Percentiles rank a stretch among this genome's conserved stretches.
Conservation (phyloP, 2,888 invertebrate species). For the Schizaphis graminum region DNA sequence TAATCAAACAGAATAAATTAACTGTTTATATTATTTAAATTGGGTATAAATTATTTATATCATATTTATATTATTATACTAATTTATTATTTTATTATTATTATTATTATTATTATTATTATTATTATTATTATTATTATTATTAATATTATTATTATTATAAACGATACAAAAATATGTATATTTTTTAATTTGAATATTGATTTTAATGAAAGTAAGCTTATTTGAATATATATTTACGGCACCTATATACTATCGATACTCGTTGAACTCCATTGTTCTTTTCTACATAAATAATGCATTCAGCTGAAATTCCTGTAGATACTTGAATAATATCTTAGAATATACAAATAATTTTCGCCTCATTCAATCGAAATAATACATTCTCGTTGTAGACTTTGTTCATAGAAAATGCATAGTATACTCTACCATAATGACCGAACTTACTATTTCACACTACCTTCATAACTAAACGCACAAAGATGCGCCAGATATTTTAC, state of each 20-base stretch:
- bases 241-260: neutral
- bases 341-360: neutral
- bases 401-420: neutral
- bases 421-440: neutral
- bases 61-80: neutral
- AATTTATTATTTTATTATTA: neutral
- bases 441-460: neutral
- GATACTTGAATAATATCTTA: conserved; percentile 2
- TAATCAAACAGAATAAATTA: neutral
- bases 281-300: conserved; percentile 3
- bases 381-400: neutral
- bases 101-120: too few relatives aligned
- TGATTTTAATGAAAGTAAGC: neutral
- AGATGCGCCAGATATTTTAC: neutral
- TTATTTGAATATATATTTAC: neutral
- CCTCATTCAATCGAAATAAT: neutral
- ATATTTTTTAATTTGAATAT: neutral
- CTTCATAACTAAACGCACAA: neutral
- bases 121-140: neutral
- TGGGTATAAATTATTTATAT: neutral
- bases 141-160: neutral
- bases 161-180: neutral
- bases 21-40: neutral
- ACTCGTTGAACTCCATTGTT: neutral
- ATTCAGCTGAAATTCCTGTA: neutral